phyloP scores from a whole-genome alignment of 2,113 vertebrate species.

The Hylia prasina region DNA sequence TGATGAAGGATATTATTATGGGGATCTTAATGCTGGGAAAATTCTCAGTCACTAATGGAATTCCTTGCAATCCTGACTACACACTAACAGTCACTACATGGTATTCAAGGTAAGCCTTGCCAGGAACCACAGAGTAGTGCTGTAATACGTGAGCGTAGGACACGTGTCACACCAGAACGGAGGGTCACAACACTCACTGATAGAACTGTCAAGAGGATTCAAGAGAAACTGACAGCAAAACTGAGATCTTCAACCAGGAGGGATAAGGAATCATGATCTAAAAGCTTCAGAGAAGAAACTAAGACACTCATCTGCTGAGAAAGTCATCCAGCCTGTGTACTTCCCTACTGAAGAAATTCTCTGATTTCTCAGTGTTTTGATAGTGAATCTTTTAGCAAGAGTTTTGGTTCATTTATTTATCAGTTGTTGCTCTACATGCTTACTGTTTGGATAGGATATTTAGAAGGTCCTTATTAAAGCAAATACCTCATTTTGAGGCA shows the following conservation, averaged over 20 bases:
- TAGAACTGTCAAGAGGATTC: neutral
- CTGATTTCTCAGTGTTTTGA: neutral
- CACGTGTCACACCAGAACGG: rapidly evolving
- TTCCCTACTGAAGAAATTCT: neutral
- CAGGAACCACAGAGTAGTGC: neutral
- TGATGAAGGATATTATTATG: neutral
- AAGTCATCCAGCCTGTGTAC: neutral
- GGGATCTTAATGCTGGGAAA: neutral
- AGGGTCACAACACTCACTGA: neutral
- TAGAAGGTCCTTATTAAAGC: neutral
- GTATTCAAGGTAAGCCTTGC: neutral
- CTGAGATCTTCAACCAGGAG: neutral
- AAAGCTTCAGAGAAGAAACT: neutral
- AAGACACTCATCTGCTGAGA: neutral
- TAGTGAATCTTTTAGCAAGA: neutral
- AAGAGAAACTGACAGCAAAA: neutral
- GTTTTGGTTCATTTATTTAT: neutral
- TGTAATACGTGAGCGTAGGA: neutral
- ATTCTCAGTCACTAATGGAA: neutral
- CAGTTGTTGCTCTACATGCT: neutral
- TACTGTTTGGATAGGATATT: neutral
- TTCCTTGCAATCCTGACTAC: neutral
- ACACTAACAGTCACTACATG: neutral
- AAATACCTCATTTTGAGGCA: neutral
- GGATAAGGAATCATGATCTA: neutral